Base-by-base conservation (phyloP, 1,140 invertebrate genomes). In the Pissodes strobi region DNA sequence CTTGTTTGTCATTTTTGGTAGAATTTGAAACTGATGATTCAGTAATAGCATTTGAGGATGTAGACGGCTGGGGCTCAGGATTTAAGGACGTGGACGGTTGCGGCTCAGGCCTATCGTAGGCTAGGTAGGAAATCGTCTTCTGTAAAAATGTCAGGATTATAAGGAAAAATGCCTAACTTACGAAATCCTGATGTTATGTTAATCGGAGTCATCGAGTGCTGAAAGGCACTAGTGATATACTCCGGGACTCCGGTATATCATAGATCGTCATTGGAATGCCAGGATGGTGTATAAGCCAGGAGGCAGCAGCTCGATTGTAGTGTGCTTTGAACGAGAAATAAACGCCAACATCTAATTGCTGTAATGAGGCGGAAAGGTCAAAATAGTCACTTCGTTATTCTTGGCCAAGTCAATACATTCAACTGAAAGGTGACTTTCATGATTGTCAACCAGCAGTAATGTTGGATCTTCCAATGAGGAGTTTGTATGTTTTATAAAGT, bases 381-480 rank as follows among this genome's bases (percentile, higher is more conserved):
- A 34, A 48, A 81, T 66, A 37, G 25, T 57, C 0, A 78, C 69
- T 8, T 69, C 72, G 22, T 71, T 46, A 34, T 68, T 38, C 72
- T 75, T 75, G 0, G 70, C 72, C 5, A 68, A 51, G 57, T 76
- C 57, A 0, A 77, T 41, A 10, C 60, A 74, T 63, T 70, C 67
- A 2, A 78, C 30, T 12, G 52, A 55, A 8, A 78, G 51, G 60
- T 78, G 74, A 12, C 69, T 72, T 45, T 76, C 74, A 60, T 82
- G 77, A 56, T 81, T 81, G 68, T 82, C 79, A 37, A 76, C 70
- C 6, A 81, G 67, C n/a, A 82, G 41, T 9, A 81, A 52, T 3
- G 72, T 62, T 64, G 76, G 77, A 67, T 74, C 70, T 17, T 80
- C 74, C 66, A 56, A 63, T 3, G 78, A 72, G 48, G 69, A 60